Conservation (phyloP, 2,888 invertebrate species). For the Biston stratarius region DNA sequence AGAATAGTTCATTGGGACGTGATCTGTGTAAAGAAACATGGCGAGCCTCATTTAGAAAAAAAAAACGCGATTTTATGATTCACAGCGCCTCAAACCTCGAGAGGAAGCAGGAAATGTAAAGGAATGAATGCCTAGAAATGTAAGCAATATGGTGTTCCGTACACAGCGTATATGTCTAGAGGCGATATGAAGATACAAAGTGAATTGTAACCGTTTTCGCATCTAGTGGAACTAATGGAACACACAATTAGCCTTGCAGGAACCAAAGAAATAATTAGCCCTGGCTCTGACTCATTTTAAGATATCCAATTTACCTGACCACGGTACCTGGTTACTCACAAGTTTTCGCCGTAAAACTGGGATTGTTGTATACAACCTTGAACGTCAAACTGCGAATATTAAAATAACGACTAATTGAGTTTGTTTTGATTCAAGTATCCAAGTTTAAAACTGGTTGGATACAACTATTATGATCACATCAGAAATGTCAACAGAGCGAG, state of each 20-base stretch:
- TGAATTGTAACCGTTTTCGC: constrained; percentile 66
- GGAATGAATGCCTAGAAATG: constrained; percentile 19
- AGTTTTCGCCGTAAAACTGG: constrained; percentile 51
- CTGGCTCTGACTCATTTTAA: constrained; percentile 68
- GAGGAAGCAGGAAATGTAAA: constrained; percentile 59
- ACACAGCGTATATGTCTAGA: constrained; percentile 22
- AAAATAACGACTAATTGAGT: constrained; percentile 36
- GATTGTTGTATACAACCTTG: constrained; percentile 43
- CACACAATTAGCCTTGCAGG: constrained; percentile 75
- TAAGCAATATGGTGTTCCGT: constrained; percentile 24
- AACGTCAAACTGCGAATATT: constrained; percentile 35
- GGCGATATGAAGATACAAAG: constrained; percentile 56
- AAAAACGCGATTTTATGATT: constrained; percentile 42
- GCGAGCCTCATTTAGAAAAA: constrained; percentile 9
- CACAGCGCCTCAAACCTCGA: constrained; percentile 37
- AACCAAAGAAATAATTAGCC: constrained; percentile 75
- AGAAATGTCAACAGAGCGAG: constrained; percentile 60
- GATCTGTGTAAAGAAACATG: constrained; percentile 27
- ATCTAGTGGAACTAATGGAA: constrained; percentile 78
- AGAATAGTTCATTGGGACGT: constrained; percentile 36
- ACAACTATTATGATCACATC: constrained; percentile 50
- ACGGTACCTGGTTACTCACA: constrained; percentile 57
- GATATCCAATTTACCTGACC: constrained; percentile 64
- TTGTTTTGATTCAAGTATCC: constrained; percentile 41
- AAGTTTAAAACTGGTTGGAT: constrained; percentile 45